Base-by-base conservation (phyloP, 2,797 vertebrate species). In the Darevskia nairensis region DNA sequence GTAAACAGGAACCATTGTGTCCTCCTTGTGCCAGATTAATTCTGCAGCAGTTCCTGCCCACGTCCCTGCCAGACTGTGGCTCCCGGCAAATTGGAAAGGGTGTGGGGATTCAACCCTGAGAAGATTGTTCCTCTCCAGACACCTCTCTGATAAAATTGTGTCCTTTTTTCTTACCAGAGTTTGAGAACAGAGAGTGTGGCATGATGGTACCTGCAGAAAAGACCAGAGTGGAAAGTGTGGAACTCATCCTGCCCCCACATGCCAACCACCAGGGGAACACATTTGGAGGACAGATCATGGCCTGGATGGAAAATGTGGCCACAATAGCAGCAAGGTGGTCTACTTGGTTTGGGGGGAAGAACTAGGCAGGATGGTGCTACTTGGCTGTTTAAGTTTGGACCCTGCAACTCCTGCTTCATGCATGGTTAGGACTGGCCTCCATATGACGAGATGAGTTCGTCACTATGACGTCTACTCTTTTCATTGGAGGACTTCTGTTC, bases 251-350 rank as follows among this genome's bases (percentile, higher is more conserved):
- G 68, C 99, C 99, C 0, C 98, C 99, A 0, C 98, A 99, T 0
- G 98, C 99, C 93, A 99, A 99, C 94, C 99, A 99, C 93, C 99
- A 99, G 95, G 98, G 99, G 92, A 98, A 98, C 95, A 99, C 99
- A 17, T 99, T 99, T 0, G 99, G 99, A 4, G 99, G 98, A 41
- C 99, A 99, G 96, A 99, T 99, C 95, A 99, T 99, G 99, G 98
- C 99, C 91, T 99, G 99, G 99, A 99, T 99, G 99, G 99, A 99
- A 95, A 99, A 98, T 0, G 98, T 99, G 91, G 99, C 99, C 92
- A 99, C 98, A 85, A 99, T 99, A 1, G 97, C 99, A 87, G 99
- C 99, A 94, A 98, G 99, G 99, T 99, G 81, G 17, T 61, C 39
- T 72, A 76, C 39, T 44, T 84, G 21, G 39, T 55, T 29, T 59